A percentile compares a stretch with the other conserved stretches of the same genome.
Evolutionary conservation across 2,888 invertebrate genomes (phyloP).

Genomic region (Barypeithes pellucidus): DNA sequence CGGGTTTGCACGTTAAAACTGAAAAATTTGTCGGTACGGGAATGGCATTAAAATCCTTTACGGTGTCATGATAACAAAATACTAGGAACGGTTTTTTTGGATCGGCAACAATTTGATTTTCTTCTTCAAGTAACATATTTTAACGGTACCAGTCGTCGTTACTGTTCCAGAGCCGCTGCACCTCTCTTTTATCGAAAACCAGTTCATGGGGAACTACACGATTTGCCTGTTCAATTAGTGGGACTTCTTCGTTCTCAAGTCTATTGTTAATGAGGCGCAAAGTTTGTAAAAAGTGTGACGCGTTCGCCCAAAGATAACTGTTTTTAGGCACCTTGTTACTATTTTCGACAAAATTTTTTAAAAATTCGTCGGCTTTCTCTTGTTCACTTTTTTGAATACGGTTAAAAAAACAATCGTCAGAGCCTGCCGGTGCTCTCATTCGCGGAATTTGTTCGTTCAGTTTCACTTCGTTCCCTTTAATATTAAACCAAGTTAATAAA

Average conservation of each 20-base stretch:
- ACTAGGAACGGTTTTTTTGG: too few relatives aligned
- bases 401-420: neutral
- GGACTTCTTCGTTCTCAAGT: neutral
- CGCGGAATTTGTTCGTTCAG: too few relatives aligned
- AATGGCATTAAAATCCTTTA: neutral
- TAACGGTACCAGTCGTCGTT: neutral
- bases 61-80: neutral
- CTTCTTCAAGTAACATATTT: neutral
- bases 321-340: neutral
- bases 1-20: neutral
- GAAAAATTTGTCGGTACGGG: neutral
- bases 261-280: neutral
- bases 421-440: neutral
- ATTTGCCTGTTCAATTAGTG: neutral
- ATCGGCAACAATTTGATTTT: neutral
- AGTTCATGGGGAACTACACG: neutral
- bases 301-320: neutral
- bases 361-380: neutral
- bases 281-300: neutral
- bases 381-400: neutral
- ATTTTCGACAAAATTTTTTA: neutral
- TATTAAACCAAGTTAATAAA: neutral
- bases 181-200: too few relatives aligned
- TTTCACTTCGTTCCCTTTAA: too few relatives aligned
- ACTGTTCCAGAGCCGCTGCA: slow-evolving; percentile 4